Evolutionary conservation across 2,888 invertebrate species (phyloP).

Genomic region (Strigamia transsilvanica): DNA sequence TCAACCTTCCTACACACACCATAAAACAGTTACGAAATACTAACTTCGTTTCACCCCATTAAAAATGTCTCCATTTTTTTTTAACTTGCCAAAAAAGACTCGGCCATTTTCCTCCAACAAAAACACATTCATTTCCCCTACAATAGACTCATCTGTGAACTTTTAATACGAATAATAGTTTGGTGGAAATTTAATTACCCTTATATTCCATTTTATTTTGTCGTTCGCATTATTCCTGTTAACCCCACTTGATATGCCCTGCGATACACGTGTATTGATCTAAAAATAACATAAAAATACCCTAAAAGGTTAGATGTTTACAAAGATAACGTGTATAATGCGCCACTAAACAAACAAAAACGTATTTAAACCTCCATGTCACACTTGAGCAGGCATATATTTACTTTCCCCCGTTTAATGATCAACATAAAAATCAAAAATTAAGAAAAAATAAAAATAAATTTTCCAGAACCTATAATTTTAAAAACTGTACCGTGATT

Average conservation of each 20-base stretch:
- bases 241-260: neutral
- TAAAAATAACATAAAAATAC: neutral
- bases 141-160: no score
- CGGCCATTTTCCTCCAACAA: neutral
- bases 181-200: neutral
- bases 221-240: neutral
- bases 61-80: neutral
- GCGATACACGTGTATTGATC: neutral
- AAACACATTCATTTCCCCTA: no score
- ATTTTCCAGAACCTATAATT: no score
- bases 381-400: no score
- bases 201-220: neutral
- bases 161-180: neutral
- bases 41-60: neutral
- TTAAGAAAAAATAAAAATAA: no score
- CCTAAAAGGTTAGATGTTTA: neutral
- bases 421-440: no score
- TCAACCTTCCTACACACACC: neutral
- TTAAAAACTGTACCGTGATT: no score
- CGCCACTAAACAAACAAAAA: neutral
- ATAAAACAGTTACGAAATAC: conserved; percentile 2
- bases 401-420: no score
- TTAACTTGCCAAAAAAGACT: neutral
- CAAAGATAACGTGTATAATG: neutral
- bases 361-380: neutral